Evolutionary conservation across 2,113 vertebrate genomes (phyloP), one percentile per base, ranked within the genome.

Genomic region (Phrynocephalus versicolor): DNA sequence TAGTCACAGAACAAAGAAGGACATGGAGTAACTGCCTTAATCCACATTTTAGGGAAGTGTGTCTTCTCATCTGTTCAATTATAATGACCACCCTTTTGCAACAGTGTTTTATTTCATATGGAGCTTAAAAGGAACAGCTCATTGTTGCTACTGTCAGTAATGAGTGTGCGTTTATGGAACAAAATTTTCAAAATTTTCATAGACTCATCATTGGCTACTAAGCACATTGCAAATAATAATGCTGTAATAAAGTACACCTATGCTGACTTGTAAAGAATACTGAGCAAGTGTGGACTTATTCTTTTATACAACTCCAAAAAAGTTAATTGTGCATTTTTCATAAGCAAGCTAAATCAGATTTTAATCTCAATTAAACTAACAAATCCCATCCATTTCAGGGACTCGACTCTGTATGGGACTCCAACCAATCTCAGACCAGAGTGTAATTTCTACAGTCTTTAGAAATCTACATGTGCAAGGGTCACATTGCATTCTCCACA

Each of bases 211-310:
- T 51, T 10, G 5, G 1, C 65, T 0, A 1, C 55, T 39, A 71
- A 55, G 0, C 0, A 0, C 19, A 16, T 0, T 0, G 21, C 39
- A 65, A 55, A 9, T 83, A 81, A 72, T 69, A 72, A 74, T 0
- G 1, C 10, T 0, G 1, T 82, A 92, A 92, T 92, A 91, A 91
- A 94, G 16, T 1, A 69, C 18, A n/a, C 16, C 15, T 0, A 0
- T 85, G 65, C 15, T 89, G 85, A 13, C 45, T 85, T 88, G 85
- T 60, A 21, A 25, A 62, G 23, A 25, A 30, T 25, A 1, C 37
- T 7, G 37, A 83, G 78, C 64, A 2, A 30, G 30, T 83, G 37
- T 1, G 27, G 37, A 10, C 45, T 62, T n/a, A 21, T 51, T 51
- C 10, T 6, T 6, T 6, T 6, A 51, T 51, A 51, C 5, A 51